Evolutionary conservation across 2,888 invertebrate species (phyloP).

Genomic region (Macrosoma leucophasiata): DNA sequence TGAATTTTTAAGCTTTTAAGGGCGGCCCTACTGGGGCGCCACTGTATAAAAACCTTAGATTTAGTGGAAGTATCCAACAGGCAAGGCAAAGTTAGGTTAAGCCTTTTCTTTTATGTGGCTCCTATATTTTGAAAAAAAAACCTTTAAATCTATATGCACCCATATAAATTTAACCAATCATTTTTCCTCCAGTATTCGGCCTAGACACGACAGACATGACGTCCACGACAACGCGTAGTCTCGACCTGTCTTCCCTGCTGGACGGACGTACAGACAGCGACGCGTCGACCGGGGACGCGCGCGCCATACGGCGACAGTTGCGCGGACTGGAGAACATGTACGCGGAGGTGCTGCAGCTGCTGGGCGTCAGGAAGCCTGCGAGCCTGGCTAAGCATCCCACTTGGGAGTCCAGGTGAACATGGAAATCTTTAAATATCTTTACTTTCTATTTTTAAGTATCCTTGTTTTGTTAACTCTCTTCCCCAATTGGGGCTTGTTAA

Average conservation of each 20-base stretch:
- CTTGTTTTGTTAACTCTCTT: too few relatives aligned
- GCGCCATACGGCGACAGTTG: constrained; percentile 86
- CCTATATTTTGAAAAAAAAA: too few relatives aligned
- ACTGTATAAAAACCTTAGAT: too few relatives aligned
- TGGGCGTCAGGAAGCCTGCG: constrained; percentile 46
- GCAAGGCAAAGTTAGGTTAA: too few relatives aligned
- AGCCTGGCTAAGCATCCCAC: constrained; percentile 59
- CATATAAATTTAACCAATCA: neutral
- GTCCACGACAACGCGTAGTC: constrained; percentile 84
- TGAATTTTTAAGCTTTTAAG: too few relatives aligned
- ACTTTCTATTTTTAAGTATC: too few relatives aligned
- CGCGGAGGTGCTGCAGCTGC: constrained; percentile 81
- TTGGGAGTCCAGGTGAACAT: constrained; percentile 72
- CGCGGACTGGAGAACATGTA: constrained; percentile 92
- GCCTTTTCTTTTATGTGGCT: too few relatives aligned
- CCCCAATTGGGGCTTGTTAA: too few relatives aligned
- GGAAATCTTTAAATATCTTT: too few relatives aligned
- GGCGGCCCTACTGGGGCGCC: too few relatives aligned
- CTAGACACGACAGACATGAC: constrained; percentile 85
- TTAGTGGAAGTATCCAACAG: too few relatives aligned
- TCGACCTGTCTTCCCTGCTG: constrained; percentile 86
- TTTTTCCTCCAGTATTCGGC: constrained; percentile 76
- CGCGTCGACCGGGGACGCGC: constrained; percentile 84
- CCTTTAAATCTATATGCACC: too few relatives aligned
- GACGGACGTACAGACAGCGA: constrained; percentile 86